Conservation (phyloP, 2,888 invertebrate species). For the Glaucopsyche alexis region DNA sequence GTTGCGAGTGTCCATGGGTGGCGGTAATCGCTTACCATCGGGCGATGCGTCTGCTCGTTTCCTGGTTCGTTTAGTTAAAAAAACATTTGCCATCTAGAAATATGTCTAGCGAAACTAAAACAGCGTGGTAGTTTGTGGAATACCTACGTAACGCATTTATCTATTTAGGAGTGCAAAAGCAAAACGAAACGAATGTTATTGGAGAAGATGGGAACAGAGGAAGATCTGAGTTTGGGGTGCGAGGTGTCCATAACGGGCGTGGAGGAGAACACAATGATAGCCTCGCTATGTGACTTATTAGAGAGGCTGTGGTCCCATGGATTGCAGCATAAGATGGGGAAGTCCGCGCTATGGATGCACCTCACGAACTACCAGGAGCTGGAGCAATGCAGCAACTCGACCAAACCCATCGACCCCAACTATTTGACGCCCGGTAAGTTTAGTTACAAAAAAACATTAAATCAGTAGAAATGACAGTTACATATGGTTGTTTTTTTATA, state of each 20-base stretch:
- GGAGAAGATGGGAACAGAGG: conserved; percentile 99
- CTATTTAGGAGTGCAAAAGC: conserved; percentile 89
- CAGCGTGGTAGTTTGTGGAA: neutral
- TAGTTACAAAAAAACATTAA: neutral
- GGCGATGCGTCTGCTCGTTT: too few species aligned
- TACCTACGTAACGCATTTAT: neutral
- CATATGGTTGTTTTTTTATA: too few species aligned
- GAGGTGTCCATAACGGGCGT: conserved; percentile 86
- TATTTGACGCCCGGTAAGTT: conserved; percentile 40
- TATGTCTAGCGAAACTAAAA: neutral
- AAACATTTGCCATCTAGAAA: neutral
- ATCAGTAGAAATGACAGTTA: too few species aligned
- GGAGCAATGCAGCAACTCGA: conserved; percentile 82
- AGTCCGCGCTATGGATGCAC: conserved; percentile 98
- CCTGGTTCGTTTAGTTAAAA: too few species aligned
- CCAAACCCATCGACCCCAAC: conserved; percentile 76
- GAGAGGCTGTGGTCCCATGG: conserved; percentile 99
- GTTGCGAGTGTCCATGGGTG: too few species aligned
- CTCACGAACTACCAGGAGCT: conserved; percentile 93
- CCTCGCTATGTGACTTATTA: conserved; percentile 97
- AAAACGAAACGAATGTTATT: conserved; percentile 99
- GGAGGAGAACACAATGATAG: conserved; percentile 98
- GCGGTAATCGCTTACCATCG: too few species aligned
- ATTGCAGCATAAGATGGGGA: conserved; percentile 96
- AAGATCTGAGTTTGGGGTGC: conserved; percentile 93